Evolutionary conservation across 2,888 invertebrate species (phyloP).

Genomic region (Ornithoptera priamus): DNA sequence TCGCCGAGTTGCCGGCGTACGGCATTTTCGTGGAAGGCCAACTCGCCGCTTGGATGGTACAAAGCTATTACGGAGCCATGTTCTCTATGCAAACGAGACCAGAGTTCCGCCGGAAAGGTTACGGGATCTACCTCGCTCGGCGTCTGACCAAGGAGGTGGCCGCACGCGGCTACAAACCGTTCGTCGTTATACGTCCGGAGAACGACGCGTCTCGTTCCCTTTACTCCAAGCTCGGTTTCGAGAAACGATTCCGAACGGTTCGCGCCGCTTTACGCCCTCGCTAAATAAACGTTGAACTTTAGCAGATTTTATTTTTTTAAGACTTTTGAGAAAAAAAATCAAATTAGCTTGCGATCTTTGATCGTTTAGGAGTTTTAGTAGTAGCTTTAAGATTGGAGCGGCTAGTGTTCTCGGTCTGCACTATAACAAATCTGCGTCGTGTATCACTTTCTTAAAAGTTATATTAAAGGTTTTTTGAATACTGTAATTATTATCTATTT

Average conservation of each 20-base stretch:
- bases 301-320: constrained; percentile 81
- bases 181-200: constrained; percentile 91
- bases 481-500: constrained; percentile 8
- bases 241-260: constrained; percentile 88
- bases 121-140: constrained; percentile 87
- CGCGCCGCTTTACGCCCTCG: constrained; percentile 86
- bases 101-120: constrained; percentile 86
- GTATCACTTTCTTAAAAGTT: constrained; percentile 4
- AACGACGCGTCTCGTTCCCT: constrained; percentile 92
- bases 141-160: constrained; percentile 83
- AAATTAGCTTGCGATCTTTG: constrained; percentile 78
- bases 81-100: constrained; percentile 94
- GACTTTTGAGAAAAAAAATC: constrained; percentile 74
- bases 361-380: constrained; percentile 74
- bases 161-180: constrained; percentile 88
- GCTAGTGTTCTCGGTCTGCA: constrained; percentile 69
- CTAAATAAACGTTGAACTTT: constrained; percentile 68
- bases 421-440: constrained; percentile 30
- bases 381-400: constrained; percentile 75
- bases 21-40: constrained; percentile 88
- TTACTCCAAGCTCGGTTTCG: constrained; percentile 91
- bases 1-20: constrained; percentile 88
- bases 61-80: constrained; percentile 95
- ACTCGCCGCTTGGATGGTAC: constrained; percentile 94
- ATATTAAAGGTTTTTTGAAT: constrained; percentile 6